These are phyloP conservation scores for Actinia equina DNA, from an alignment of 64 coral and sea anemone genomes.

Conservation along the genomic window DNA sequence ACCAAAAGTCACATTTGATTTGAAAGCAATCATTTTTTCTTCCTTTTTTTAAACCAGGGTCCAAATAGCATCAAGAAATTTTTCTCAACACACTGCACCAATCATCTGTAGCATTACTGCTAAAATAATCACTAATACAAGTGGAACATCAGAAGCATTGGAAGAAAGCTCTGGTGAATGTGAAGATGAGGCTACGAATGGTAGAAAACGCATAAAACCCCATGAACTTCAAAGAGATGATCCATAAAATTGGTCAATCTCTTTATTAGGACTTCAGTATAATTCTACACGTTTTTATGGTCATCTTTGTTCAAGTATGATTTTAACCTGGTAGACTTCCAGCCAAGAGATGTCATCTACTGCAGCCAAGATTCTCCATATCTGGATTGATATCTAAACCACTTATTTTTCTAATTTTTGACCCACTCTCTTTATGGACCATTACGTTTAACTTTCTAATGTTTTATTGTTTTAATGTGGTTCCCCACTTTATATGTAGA, in stretches of 20 bases:
- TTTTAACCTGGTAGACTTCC: neutral
- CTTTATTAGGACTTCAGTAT: neutral
- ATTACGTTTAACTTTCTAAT: no score
- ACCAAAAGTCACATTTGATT: no score
- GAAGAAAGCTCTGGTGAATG: conserved; percentile 71
- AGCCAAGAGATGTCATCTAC: neutral
- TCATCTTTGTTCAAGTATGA: neutral
- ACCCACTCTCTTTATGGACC: no score
- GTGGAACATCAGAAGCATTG: conserved; percentile 35
- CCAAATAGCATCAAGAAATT: conserved; percentile 64
- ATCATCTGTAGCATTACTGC: conserved; percentile 7
- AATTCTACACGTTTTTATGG: neutral
- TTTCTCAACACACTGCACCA: conserved; percentile 24
- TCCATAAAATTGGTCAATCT: conserved; percentile 36
- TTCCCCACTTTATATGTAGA: no score
- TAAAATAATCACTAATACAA: conserved; percentile 4
- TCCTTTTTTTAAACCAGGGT: conserved; percentile 13
- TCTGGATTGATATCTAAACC: neutral
- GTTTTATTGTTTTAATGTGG: no score
- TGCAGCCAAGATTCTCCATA: neutral
- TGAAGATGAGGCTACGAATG: conserved; percentile 95
- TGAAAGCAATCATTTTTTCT: neutral
- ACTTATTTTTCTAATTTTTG: no score
- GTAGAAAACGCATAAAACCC: conserved; percentile 90
- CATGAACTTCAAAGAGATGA: conserved; percentile 49